Evolutionary conservation across 2,797 vertebrate genomes (phyloP).

Genomic region (Halcyon chelicuti): DNA sequence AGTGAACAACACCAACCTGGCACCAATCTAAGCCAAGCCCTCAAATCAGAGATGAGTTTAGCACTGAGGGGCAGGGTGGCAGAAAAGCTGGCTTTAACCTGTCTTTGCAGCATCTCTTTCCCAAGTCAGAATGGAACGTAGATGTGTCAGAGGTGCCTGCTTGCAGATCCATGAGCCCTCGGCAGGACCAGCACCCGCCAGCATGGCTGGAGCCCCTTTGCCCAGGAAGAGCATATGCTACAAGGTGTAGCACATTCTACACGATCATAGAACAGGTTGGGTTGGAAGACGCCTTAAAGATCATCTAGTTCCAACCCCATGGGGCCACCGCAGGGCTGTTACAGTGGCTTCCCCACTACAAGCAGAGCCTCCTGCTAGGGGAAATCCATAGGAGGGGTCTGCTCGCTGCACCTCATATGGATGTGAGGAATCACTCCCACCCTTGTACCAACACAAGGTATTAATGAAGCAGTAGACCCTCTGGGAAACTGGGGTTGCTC

Average conservation of each 20-base stretch:
- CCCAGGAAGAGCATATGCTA: neutral
- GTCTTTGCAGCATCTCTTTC: neutral
- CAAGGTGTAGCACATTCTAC: neutral
- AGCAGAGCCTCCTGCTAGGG: neutral
- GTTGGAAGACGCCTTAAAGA: neutral
- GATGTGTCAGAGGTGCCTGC: neutral
- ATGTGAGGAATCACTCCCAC: neutral
- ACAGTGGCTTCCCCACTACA: fast-evolving
- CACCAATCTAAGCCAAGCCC: neutral
- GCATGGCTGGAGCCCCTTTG: neutral
- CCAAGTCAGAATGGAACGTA: neutral
- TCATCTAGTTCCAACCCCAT: neutral
- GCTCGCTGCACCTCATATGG: fast-evolving
- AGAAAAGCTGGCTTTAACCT: neutral
- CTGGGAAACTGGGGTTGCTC: neutral
- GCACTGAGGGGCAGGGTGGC: neutral
- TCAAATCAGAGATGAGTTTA: neutral
- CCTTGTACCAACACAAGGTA: fast-evolving
- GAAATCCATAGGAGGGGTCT: neutral
- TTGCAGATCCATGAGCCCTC: neutral
- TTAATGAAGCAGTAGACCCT: neutral
- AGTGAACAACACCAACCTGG: neutral
- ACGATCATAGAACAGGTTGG: neutral
- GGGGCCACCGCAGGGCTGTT: neutral
- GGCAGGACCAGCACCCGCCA: neutral